Evolutionary conservation across 2,797 vertebrate species (phyloP).

Genomic region (Sternotherus odoratus): DNA sequence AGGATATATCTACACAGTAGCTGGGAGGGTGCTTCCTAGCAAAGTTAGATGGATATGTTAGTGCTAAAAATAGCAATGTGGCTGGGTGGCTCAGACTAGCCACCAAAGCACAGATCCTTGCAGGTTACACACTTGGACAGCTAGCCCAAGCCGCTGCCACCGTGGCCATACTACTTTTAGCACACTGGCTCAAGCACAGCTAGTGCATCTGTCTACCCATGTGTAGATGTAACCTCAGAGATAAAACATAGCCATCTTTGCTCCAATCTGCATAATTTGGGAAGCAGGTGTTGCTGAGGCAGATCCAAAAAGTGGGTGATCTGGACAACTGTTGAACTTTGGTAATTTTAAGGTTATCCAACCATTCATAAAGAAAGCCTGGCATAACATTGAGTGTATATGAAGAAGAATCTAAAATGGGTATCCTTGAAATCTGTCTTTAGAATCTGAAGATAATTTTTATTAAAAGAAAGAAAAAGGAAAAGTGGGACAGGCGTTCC

Average conservation of each 20-base stretch:
- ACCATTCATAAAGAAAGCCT: background rate
- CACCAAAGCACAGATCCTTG: background rate
- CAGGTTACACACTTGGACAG: background rate
- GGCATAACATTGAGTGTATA: background rate
- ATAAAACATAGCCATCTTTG: background rate
- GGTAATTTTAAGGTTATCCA: constrained; percentile 4
- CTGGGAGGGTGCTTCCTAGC: background rate
- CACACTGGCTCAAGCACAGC: background rate
- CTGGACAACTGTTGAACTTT: background rate
- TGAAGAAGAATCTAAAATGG: background rate
- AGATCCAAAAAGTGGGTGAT: background rate
- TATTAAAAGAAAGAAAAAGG: constrained; percentile 13
- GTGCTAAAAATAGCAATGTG: background rate
- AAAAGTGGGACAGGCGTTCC: background rate
- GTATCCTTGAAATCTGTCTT: background rate
- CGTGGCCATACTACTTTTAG: background rate
- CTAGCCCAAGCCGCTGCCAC: background rate
- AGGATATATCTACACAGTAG: background rate
- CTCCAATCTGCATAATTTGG: rapidly evolving
- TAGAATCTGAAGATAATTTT: background rate
- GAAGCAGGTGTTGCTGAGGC: background rate
- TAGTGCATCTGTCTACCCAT: background rate
- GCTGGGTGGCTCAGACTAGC: background rate
- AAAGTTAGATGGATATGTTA: background rate
- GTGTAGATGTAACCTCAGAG: background rate